Percentiles rank a stretch among this genome's conserved stretches.
Evolutionary conservation across 1,140 invertebrate species (phyloP).

Genomic region (Heliothis subflexa): DNA sequence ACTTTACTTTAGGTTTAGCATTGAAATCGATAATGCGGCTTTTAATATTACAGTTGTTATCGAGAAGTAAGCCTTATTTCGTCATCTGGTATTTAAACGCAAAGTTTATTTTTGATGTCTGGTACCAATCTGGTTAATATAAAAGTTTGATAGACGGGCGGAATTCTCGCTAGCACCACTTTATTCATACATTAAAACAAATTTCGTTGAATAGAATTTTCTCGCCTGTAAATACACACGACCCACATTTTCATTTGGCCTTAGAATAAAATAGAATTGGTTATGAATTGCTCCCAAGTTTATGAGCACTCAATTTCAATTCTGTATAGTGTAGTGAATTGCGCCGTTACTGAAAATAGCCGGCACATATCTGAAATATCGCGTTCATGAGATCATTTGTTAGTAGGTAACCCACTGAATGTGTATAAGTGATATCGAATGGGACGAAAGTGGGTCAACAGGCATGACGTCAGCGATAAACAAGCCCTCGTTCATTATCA

Average conservation of each 20-base stretch:
- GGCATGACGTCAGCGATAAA: constrained; percentile 83
- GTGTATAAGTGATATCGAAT: constrained; percentile 80
- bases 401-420: constrained; percentile 61
- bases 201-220: constrained; percentile 31
- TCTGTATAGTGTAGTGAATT: constrained; percentile 50
- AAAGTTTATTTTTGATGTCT: constrained; percentile 18
- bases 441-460: constrained; percentile 80
- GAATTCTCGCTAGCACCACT: constrained; percentile 9
- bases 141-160: constrained; percentile 9
- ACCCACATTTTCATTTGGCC: constrained; percentile 47
- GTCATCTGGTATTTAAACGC: constrained; percentile 14
- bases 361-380: constrained; percentile 61
- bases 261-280: constrained; percentile 51
- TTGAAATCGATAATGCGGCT: constrained; percentile 59
- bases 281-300: constrained; percentile 47
- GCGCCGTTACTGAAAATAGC: constrained; percentile 54
- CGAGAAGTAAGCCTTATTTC: constrained; percentile 38
- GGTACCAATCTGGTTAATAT: constrained; percentile 6
- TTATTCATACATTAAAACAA: constrained; percentile 10
- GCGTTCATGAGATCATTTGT: constrained; percentile 62
- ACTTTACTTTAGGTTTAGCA: constrained; percentile 65
- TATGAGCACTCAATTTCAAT: constrained; percentile 54
- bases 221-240: constrained; percentile 39
- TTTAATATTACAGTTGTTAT: constrained; percentile 39
- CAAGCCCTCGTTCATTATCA: constrained; percentile 81